Percentiles rank a stretch among this genome's conserved stretches.
These are phyloP conservation scores for Hermodice carunculata DNA, from an alignment of 2,888 invertebrate genomes.

Conservation along the genomic window DNA sequence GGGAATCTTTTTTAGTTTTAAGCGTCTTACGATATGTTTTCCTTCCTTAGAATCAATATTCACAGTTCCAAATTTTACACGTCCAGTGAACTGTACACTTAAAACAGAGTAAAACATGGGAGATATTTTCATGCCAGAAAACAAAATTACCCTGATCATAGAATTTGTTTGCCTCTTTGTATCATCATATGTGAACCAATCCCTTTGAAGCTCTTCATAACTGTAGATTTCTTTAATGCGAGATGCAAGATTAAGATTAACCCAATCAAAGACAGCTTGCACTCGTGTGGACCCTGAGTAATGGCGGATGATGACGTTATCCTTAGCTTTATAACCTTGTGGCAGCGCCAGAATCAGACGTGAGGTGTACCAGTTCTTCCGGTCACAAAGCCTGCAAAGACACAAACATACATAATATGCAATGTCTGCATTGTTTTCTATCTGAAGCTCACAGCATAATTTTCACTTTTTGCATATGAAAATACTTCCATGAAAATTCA, in stretches of 20 bases:
- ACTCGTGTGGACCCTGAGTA: constrained; percentile 62
- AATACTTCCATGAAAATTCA: too few relatives aligned
- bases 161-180: constrained; percentile 25
- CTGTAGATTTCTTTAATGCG: constrained; percentile 66
- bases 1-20: constrained; percentile 49
- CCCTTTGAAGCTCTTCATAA: constrained; percentile 56
- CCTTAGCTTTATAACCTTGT: constrained; percentile 70
- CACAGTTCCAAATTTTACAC: constrained; percentile 70
- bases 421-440: too few relatives aligned
- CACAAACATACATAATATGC: too few relatives aligned
- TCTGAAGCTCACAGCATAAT: too few relatives aligned
- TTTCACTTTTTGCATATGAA: too few relatives aligned
- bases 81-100: constrained; percentile 73
- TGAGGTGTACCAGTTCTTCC: constrained; percentile 71
- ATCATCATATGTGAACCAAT: constrained; percentile 62
- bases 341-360: constrained; percentile 72
- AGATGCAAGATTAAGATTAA: constrained; percentile 69
- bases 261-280: constrained; percentile 70
- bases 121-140: constrained; percentile 69
- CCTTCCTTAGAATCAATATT: constrained; percentile 43
- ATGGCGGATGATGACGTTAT: constrained; percentile 69
- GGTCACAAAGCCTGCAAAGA: constrained; percentile 69
- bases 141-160: constrained; percentile 69
- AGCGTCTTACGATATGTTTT: constrained; percentile 41
- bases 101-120: constrained; percentile 73